phyloP scores from a whole-genome alignment of 2,113 vertebrate species.

The Micronycteris hirsuta region DNA sequence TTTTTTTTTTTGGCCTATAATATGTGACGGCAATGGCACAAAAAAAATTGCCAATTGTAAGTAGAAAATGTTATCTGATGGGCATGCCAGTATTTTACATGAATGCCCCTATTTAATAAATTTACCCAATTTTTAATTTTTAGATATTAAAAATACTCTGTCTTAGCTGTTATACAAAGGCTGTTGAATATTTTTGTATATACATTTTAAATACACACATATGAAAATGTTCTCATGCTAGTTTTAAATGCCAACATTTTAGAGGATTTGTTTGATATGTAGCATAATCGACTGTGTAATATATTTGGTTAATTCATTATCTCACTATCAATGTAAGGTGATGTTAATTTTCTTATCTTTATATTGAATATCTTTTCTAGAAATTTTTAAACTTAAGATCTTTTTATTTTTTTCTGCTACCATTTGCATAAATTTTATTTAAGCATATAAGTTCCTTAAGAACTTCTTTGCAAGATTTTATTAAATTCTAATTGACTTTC shows the following conservation, averaged over 20 bases:
- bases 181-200: neutral
- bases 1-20: neutral
- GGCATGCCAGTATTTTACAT: neutral
- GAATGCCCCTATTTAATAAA: neutral
- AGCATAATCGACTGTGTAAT: neutral
- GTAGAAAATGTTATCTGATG: neutral
- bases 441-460: neutral
- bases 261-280: neutral
- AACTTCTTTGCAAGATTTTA: neutral
- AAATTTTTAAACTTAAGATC: neutral
- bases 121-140: neutral
- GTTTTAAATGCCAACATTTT: neutral
- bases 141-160: neutral
- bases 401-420: neutral
- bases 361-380: neutral
- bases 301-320: neutral
- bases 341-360: neutral
- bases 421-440: neutral
- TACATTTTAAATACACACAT: neutral
- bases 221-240: neutral
- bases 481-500: neutral
- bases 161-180: neutral
- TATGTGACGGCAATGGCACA: neutral
- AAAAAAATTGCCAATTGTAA: neutral
- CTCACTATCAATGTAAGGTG: neutral